Conservation (phyloP, 2,888 invertebrate species). For the Sphaerophoria rueppellii region DNA sequence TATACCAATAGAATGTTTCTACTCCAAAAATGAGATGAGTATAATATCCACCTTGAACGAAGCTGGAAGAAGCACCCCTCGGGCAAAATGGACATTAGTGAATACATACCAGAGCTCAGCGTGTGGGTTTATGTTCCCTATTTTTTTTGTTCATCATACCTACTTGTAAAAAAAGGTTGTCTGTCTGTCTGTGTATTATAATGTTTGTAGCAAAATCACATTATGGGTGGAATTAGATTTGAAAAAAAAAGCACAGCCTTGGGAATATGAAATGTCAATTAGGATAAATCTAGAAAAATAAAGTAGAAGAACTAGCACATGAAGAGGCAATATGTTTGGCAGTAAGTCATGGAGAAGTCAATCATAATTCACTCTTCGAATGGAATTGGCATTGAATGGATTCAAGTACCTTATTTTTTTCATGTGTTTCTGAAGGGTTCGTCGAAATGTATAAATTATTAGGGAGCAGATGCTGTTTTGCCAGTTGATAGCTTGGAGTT, state of each 20-base stretch:
- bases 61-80: too few species aligned
- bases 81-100: conserved; percentile 46
- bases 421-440: background rate
- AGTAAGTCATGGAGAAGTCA: conserved; percentile 12
- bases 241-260: conserved; percentile 51
- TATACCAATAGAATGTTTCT: conserved; percentile 64
- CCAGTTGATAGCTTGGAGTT: too few species aligned
- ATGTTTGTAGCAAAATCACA: conserved; percentile 67
- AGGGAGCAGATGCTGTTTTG: too few species aligned
- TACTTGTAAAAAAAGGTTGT: background rate
- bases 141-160: conserved; percentile 4
- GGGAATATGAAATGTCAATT: conserved; percentile 72
- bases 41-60: background rate
- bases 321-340: conserved; percentile 1
- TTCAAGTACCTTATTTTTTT: background rate
- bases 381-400: background rate
- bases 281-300: conserved; percentile 52
- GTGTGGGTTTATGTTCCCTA: too few species aligned
- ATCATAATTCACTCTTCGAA: conserved; percentile 27
- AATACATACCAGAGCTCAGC: background rate
- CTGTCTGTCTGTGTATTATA: conserved; percentile 3
- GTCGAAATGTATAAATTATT: too few species aligned
- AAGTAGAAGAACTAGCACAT: conserved; percentile 41
- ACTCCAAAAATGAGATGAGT: conserved; percentile 30
- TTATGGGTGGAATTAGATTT: conserved; percentile 61